Conservation (phyloP, 2,888 invertebrate species). For the Agonopterix heracliana region DNA sequence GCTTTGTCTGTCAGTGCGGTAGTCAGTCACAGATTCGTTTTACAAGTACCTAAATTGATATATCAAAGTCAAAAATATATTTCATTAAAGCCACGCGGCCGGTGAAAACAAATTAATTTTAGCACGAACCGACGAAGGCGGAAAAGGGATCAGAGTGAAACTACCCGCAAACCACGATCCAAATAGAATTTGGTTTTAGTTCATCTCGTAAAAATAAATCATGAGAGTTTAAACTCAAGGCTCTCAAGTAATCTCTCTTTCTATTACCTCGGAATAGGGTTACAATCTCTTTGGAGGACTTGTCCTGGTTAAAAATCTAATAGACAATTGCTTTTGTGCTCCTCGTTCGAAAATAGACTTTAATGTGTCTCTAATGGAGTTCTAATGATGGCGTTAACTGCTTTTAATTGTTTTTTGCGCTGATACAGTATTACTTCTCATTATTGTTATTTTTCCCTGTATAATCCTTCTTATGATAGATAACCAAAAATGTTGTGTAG, state of each 20-base stretch:
- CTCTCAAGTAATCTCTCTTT: slow-evolving; percentile 43
- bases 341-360: too few species aligned
- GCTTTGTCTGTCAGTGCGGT: too few species aligned
- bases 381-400: too few species aligned
- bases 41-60: not conserved
- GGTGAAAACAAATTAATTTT: slow-evolving; percentile 5
- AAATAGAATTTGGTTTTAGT: slow-evolving; percentile 40
- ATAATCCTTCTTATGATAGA: too few species aligned
- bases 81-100: not conserved
- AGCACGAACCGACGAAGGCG: not conserved
- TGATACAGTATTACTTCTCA: too few species aligned
- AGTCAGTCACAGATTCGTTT: too few species aligned
- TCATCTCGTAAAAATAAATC: slow-evolving; percentile 57
- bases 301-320: too few species aligned
- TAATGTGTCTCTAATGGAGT: too few species aligned
- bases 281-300: slow-evolving; percentile 5
- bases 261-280: slow-evolving; percentile 26
- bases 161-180: slow-evolving; percentile 19
- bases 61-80: not conserved
- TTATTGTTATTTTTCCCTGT: too few species aligned
- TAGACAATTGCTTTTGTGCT: too few species aligned
- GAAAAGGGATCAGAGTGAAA: not conserved
- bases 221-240: slow-evolving; percentile 45
- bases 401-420: too few species aligned
- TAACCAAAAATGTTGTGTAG: too few species aligned